phyloP scores from a whole-genome alignment of 2,888 invertebrate species.

The Steinernema carpocapsae region DNA sequence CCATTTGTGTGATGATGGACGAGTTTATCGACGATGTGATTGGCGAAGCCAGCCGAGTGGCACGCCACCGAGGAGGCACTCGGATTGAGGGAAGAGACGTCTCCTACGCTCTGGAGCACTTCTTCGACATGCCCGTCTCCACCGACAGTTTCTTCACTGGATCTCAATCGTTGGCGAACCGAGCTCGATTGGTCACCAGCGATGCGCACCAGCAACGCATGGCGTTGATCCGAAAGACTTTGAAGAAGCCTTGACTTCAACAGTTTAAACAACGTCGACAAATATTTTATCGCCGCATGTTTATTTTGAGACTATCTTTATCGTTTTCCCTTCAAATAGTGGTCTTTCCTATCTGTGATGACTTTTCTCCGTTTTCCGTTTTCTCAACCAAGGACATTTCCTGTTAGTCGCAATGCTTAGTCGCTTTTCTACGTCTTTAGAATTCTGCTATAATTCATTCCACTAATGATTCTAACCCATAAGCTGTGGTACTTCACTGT shows the following conservation, averaged over 20 bases:
- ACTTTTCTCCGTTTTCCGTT: neutral
- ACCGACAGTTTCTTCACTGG: constrained; percentile 20
- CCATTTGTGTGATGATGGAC: constrained; percentile 37
- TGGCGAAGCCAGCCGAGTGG: constrained; percentile 24
- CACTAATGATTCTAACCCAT: neutral
- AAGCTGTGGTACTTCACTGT: constrained; percentile 1
- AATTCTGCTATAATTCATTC: neutral
- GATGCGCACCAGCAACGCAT: constrained; percentile 41
- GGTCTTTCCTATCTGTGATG: constrained; percentile 8
- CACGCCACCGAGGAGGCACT: constrained; percentile 36
- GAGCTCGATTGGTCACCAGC: neutral
- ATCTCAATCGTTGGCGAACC: constrained; percentile 21
- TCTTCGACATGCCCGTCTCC: constrained; percentile 36
- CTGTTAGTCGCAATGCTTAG: constrained; percentile 10
- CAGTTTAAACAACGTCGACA: neutral
- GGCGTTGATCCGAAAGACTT: constrained; percentile 40
- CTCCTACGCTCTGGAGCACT: constrained; percentile 37
- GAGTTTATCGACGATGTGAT: constrained; percentile 41
- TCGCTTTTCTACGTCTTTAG: neutral
- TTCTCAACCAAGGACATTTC: neutral
- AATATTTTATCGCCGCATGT: too few species aligned
- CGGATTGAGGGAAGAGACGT: constrained; percentile 40
- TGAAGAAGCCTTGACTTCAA: constrained; percentile 40
- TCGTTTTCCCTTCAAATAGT: neutral
- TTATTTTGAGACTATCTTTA: too few species aligned